These are phyloP conservation scores for Nannospalax galili DNA, from an alignment of 2,113 vertebrate species.

Conservation along the genomic window DNA sequence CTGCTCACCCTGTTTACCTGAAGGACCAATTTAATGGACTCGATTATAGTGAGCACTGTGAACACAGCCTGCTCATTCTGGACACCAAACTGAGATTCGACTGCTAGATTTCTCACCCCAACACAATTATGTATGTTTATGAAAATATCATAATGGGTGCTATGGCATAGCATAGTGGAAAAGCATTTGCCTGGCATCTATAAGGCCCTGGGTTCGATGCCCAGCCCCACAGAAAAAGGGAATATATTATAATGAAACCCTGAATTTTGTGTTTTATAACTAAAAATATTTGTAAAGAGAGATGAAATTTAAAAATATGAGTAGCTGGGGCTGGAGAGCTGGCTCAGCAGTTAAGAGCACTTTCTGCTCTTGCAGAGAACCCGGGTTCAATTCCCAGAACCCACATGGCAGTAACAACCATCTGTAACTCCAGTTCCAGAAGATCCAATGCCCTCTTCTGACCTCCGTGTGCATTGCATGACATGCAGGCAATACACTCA, in stretches of 20 bases:
- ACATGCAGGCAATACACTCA: no score
- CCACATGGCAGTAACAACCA: no score
- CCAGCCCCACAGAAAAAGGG: background rate
- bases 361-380: no score
- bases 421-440: no score
- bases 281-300: background rate
- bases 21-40: background rate
- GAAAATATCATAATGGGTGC: background rate
- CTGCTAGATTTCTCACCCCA: background rate
- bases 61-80: background rate
- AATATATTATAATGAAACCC: background rate
- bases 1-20: background rate
- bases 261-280: background rate
- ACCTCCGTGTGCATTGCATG: no score
- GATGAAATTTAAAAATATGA: no score
- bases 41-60: fast-evolving
- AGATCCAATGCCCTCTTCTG: no score
- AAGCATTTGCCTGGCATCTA: background rate
- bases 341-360: no score
- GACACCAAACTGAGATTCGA: background rate
- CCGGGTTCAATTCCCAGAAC: no score
- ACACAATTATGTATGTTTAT: background rate
- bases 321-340: no score
- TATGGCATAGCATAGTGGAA: background rate
- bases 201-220: background rate